Conservation (phyloP, 2,113 vertebrate genomes). For the Oreochromis spilurus region DNA sequence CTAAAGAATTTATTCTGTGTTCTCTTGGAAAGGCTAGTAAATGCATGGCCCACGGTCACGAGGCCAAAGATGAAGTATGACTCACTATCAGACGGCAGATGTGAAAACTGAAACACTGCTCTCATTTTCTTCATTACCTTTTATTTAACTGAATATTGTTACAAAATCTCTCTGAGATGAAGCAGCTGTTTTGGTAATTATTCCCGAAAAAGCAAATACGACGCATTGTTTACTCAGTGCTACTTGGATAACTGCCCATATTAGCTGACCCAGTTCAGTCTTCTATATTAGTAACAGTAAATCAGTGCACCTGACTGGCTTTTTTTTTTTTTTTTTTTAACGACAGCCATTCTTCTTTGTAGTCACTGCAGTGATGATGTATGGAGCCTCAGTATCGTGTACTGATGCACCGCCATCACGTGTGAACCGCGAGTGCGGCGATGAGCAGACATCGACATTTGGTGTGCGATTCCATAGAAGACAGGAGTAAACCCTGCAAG, state of each 20-base stretch:
- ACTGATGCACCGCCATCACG: neutral
- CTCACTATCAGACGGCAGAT: neutral
- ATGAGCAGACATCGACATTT: conserved; percentile 21
- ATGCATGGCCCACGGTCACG: neutral
- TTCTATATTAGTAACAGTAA: neutral
- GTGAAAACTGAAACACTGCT: neutral
- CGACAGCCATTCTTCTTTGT: neutral
- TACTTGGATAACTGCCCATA: neutral
- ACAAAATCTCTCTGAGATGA: neutral
- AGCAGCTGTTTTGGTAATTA: neutral
- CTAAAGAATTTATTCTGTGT: neutral
- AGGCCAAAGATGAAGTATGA: neutral
- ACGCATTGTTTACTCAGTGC: neutral
- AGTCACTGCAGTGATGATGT: neutral
- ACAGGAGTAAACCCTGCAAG: conserved; percentile 41
- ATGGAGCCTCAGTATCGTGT: neutral
- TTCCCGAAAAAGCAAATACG: neutral
- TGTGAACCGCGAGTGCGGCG: neutral
- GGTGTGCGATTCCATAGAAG: conserved; percentile 28
- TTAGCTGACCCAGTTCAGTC: neutral
- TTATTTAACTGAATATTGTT: neutral
- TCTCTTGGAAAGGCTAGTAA: neutral
- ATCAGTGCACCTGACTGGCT: neutral
- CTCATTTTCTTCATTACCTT: neutral
- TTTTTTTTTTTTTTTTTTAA: neutral